These are phyloP conservation scores for Drosophila gunungcola DNA, from an alignment of 1,140 invertebrate genomes.

Conservation along the genomic window DNA sequence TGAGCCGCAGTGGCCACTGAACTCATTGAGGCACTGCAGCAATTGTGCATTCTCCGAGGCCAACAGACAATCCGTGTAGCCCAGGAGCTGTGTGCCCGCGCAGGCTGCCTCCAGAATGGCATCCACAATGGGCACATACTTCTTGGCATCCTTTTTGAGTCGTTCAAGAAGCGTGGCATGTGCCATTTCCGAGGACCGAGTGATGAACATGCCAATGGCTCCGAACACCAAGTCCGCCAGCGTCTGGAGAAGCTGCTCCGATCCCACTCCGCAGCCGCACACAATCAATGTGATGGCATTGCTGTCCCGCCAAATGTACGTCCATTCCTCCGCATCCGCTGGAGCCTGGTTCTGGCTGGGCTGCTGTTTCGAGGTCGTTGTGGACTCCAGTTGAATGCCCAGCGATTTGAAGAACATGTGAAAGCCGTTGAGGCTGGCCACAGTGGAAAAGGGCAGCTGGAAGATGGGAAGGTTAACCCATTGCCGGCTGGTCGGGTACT, in stretches of 20 bases:
- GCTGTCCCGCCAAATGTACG: slow-evolving; percentile 91
- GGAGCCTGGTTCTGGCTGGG: slow-evolving; percentile 11
- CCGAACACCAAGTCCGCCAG: slow-evolving; percentile 89
- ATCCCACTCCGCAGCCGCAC: slow-evolving; percentile 86
- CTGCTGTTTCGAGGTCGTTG: slow-evolving; percentile 85
- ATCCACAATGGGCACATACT: slow-evolving; percentile 87
- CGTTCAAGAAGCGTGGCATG: slow-evolving; percentile 65
- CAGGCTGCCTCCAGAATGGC: slow-evolving; percentile 89
- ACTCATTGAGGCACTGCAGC: slow-evolving; percentile 86
- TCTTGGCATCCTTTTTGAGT: slow-evolving; percentile 78
- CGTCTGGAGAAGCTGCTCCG: slow-evolving; percentile 85
- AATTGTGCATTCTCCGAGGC: slow-evolving; percentile 88
- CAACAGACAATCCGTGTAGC: slow-evolving; percentile 87
- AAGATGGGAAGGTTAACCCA: no score
- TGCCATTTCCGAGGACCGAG: slow-evolving; percentile 88
- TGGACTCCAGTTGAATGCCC: slow-evolving; percentile 88
- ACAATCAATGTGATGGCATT: slow-evolving; percentile 86
- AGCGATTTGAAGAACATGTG: slow-evolving; percentile 93
- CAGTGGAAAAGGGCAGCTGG: slow-evolving; percentile 91
- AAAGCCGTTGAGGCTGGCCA: slow-evolving; percentile 93
- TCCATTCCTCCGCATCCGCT: slow-evolving; percentile 86
- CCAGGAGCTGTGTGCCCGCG: slow-evolving; percentile 87
- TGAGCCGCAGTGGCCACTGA: slow-evolving; percentile 89
- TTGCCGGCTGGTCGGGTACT: no score
- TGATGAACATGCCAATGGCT: slow-evolving; percentile 89